Conservation (phyloP, 2,797 vertebrate species). For the Enteromius viviparus region DNA sequence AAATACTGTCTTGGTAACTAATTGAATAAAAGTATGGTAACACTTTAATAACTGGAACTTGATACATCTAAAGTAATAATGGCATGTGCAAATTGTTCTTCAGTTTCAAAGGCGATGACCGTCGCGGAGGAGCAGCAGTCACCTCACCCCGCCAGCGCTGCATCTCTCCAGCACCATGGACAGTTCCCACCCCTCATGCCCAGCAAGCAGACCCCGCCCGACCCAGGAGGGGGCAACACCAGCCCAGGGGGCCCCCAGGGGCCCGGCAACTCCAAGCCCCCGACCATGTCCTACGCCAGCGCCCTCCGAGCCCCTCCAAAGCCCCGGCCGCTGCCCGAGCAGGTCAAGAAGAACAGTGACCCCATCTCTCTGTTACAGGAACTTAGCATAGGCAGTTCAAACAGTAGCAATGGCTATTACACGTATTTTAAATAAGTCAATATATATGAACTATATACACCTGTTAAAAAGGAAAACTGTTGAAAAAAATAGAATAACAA, state of each 20-base stretch:
- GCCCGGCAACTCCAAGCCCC: conserved; percentile 82
- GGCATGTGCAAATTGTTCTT: background rate
- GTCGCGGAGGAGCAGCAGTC: conserved; percentile 82
- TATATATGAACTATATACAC: conserved; percentile 59
- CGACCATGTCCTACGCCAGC: conserved; percentile 97
- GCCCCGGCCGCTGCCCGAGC: conserved; percentile 92
- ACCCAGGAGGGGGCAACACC: conserved; percentile 79
- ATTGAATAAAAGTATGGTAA: too few species aligned
- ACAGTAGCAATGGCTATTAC: conserved; percentile 99
- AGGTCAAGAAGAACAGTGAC: conserved; percentile 97
- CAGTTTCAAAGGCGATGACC: conserved; percentile 83
- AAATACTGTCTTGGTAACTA: background rate
- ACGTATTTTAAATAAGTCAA: conserved; percentile 97
- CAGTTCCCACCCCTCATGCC: conserved; percentile 98
- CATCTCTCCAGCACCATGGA: conserved; percentile 91
- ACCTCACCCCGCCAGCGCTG: conserved; percentile 81
- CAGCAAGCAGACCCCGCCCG: conserved; percentile 87
- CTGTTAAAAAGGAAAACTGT: conserved; percentile 56
- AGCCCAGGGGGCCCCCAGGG: conserved; percentile 72
- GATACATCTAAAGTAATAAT: background rate
- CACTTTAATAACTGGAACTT: too few species aligned
- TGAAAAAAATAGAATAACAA: conserved; percentile 70
- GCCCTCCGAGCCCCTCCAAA: conserved; percentile 96
- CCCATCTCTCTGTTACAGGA: conserved; percentile 97
- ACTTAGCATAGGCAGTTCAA: conserved; percentile 98